These are phyloP conservation scores for Macrotis lagotis DNA, from an alignment of 2,113 vertebrate genomes.

Conservation along the genomic window DNA sequence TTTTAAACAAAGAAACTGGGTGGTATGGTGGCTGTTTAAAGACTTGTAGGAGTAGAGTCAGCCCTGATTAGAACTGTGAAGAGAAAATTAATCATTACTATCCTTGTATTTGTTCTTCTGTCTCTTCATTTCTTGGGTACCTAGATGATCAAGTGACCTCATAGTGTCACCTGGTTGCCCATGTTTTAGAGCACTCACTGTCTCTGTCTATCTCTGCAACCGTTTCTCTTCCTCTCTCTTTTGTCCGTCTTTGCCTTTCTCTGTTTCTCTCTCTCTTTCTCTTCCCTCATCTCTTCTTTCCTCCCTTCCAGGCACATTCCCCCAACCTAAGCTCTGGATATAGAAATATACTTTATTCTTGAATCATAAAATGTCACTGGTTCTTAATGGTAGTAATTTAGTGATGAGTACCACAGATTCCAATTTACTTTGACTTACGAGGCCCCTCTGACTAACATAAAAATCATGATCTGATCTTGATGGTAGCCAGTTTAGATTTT, in stretches of 20 bases:
- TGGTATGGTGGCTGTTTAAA: background rate
- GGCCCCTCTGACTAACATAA: conserved; percentile 16
- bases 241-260: background rate
- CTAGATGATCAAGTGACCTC: background rate
- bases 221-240: background rate
- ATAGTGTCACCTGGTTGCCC: background rate
- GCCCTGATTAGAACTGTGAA: background rate
- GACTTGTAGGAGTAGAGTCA: background rate
- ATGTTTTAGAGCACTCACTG: background rate
- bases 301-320: background rate
- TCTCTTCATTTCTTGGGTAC: background rate
- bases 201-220: background rate
- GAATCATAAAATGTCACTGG: background rate
- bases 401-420: background rate
- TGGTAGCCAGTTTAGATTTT: conserved; percentile 9
- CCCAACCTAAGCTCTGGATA: background rate
- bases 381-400: background rate
- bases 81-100: background rate
- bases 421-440: conserved; percentile 28
- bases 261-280: too few relatives aligned
- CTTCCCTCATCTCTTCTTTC: background rate
- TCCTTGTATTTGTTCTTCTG: background rate
- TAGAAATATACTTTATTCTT: background rate
- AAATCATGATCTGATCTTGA: background rate
- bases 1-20: background rate